Base-by-base conservation (phyloP, 2,888 invertebrate species). In the Orthonychiurus folsomi region DNA sequence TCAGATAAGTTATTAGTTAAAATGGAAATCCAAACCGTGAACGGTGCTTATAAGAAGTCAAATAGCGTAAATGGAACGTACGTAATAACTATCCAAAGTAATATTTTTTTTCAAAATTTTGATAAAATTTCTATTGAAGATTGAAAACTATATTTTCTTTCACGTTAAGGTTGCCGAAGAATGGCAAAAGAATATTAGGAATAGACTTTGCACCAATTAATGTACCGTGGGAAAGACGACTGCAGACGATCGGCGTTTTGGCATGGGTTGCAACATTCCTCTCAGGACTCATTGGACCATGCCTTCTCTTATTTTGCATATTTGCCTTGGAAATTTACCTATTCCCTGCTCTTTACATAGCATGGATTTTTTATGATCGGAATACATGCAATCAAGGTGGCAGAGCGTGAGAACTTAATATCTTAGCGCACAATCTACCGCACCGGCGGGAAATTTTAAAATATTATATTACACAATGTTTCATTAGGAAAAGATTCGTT, bases 201-300 rank as follows among this genome's bases (percentile, higher is more conserved):
- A 82, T 94, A 68, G 83, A 91, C 78, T 93, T 93, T 81, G 94
- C 93, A 0, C 94, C 95, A 0, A 74, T 50, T 21, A 79, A 83
- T 69, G 81, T 92, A 5, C 92, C 94, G 0, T 75, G 86, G 62
- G 78, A 83, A 21, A 81, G 94, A 15, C 84, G 95, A 1, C 79
- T 93, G 18, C 89, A 95, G 77, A 94, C 93, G 2, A 75, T 93
- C 9, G 85, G 87, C 0, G 89, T 88, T 0, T 72, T 59, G 2
- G 26, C 60, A 24, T 53, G 62, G 62, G 84, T 91, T 67, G 77
- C 84, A 61, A 78, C 84, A 26, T 82, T 90, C 70, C 72, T 81
- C 27, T 9, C 37, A 37, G 37, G 37, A 37, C 76, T 79, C 62
- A 73, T 77, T 65, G 79, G 79, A 0, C 75, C 77, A 50, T 70